Percentiles rank a stretch among this genome's conserved stretches.
phyloP scores from a whole-genome alignment of 2,888 invertebrate species.

The Reticulitermes lucifugus region DNA sequence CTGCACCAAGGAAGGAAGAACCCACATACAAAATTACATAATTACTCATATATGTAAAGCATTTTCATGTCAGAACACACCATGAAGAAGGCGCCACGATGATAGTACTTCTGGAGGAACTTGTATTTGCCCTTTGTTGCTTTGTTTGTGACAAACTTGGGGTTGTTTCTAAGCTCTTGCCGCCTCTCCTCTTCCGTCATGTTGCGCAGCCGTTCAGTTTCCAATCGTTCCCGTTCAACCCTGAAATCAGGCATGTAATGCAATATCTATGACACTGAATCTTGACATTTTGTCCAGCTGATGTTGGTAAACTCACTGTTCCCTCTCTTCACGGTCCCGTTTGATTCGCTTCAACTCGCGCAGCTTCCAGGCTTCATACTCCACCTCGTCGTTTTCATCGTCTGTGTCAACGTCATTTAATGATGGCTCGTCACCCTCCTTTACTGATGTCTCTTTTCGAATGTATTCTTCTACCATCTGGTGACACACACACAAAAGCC shows the following conservation, averaged over 20 bases:
- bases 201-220: slow-evolving; percentile 90
- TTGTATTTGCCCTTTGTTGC: slow-evolving; percentile 98
- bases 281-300: no score
- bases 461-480: slow-evolving; percentile 90
- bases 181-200: slow-evolving; percentile 98
- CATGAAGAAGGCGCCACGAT: slow-evolving; percentile 98
- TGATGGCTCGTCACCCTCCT: slow-evolving; percentile 78
- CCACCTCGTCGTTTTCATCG: slow-evolving; percentile 95
- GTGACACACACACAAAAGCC: neutral
- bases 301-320: slow-evolving; percentile 74
- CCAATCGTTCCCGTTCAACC: slow-evolving; percentile 85
- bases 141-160: slow-evolving; percentile 93
- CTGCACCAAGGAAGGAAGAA: no score
- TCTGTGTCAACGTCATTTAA: slow-evolving; percentile 91
- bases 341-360: slow-evolving; percentile 96
- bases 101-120: slow-evolving; percentile 99
- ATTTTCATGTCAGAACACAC: slow-evolving; percentile 59
- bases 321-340: slow-evolving; percentile 94
- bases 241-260: slow-evolving; percentile 64
- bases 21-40: no score
- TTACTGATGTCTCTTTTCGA: slow-evolving; percentile 78
- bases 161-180: slow-evolving; percentile 89
- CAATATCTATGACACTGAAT: no score
- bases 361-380: slow-evolving; percentile 98
- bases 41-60: no score